Evolutionary conservation across 2,888 invertebrate genomes (phyloP).

Genomic region (Brassicogethes aeneus): DNA sequence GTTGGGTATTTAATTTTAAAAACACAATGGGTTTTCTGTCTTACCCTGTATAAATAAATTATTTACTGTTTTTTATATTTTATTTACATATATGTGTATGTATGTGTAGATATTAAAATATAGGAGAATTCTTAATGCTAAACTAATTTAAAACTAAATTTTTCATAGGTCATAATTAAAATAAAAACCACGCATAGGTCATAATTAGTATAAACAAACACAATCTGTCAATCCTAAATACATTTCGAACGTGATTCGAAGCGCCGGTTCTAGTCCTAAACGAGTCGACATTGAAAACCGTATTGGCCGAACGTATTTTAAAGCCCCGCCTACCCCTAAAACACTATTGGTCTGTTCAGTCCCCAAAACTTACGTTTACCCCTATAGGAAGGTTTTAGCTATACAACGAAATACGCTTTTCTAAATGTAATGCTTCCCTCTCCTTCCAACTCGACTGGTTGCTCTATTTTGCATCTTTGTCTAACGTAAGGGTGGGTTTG

Average conservation of each 20-base stretch:
- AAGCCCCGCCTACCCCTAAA: conserved; percentile 36
- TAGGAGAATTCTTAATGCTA: too few relatives aligned
- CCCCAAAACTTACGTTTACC: conserved; percentile 40
- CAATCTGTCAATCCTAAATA: conserved; percentile 15
- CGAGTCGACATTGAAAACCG: conserved; percentile 40
- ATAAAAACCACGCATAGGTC: too few relatives aligned
- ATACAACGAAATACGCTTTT: conserved; percentile 32
- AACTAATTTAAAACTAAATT: too few relatives aligned
- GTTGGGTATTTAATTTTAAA: too few relatives aligned
- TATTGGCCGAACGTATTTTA: conserved; percentile 43
- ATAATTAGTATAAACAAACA: conserved; percentile 8
- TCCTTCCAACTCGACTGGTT: conserved; percentile 14
- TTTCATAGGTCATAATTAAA: too few relatives aligned
- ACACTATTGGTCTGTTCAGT: conserved; percentile 40
- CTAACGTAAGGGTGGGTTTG: conserved; percentile 27
- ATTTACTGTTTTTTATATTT: too few relatives aligned
- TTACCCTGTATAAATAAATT: too few relatives aligned
- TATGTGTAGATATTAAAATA: too few relatives aligned
- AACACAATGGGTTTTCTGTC: too few relatives aligned
- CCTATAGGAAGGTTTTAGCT: conserved; percentile 40
- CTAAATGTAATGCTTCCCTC: conserved; percentile 25
- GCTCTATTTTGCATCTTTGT: conserved; percentile 18
- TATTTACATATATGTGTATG: too few relatives aligned
- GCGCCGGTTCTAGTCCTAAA: conserved; percentile 24
- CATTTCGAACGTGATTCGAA: neutral